A percentile compares a stretch with the other conserved stretches of the same genome.
phyloP scores from a whole-genome alignment of 2,113 vertebrate genomes.

The Hydropotes inermis region DNA sequence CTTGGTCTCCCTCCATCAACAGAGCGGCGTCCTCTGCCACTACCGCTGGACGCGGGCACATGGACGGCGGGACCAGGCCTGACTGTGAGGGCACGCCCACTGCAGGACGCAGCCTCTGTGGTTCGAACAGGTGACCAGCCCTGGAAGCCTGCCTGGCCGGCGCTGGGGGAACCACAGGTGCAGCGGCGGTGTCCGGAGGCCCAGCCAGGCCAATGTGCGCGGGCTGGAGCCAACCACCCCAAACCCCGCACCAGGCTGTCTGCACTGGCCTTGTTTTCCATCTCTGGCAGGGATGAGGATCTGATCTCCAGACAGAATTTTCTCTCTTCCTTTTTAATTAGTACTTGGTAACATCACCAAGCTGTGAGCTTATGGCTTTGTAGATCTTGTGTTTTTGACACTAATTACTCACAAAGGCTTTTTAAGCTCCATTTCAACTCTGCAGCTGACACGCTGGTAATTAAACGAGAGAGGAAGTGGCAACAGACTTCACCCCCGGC shows the following conservation, averaged over 20 bases:
- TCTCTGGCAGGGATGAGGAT: slow-evolving; percentile 74
- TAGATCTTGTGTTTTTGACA: slow-evolving; percentile 87
- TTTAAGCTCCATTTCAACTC: slow-evolving; percentile 80
- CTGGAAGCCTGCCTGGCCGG: background rate
- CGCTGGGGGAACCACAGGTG: rapidly evolving
- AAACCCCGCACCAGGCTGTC: background rate
- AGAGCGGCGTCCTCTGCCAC: background rate
- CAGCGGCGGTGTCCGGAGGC: rapidly evolving
- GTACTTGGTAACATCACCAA: slow-evolving; percentile 82
- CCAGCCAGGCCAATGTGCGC: background rate
- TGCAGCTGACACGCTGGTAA: slow-evolving; percentile 79
- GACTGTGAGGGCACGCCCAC: rapidly evolving
- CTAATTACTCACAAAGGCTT: slow-evolving; percentile 87
- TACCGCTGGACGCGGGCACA: background rate
- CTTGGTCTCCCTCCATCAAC: background rate
- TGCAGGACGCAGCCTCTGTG: rapidly evolving
- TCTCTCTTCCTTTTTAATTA: slow-evolving; percentile 85
- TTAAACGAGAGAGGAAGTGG: slow-evolving; percentile 77
- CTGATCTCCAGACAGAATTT: slow-evolving; percentile 78
- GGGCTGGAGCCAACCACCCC: slow-evolving; percentile 25
- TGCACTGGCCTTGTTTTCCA: slow-evolving; percentile 72
- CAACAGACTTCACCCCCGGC: background rate
- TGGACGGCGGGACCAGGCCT: background rate
- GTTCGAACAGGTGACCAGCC: background rate
- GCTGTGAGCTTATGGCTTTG: slow-evolving; percentile 84